Evolutionary conservation across 2,888 invertebrate genomes (phyloP), one percentile per base, ranked within the genome.

Genomic region (Catocala sponsa): DNA sequence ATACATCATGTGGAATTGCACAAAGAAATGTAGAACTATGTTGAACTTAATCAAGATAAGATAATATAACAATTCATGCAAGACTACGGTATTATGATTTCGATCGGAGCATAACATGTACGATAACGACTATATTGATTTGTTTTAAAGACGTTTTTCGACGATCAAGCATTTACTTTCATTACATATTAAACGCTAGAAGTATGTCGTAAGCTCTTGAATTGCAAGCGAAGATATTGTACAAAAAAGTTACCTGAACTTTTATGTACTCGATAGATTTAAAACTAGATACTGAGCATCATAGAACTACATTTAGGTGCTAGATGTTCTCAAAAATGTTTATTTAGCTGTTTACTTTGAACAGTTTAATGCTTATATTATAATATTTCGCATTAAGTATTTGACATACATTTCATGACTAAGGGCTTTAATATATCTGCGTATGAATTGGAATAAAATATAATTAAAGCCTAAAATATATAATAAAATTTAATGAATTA

Each of bases 221-320:
- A 41, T 65, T 69, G 63, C 51, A 15, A 67, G 69, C 62, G 56
- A 57, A 63, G 53, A 57, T 62, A 81, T 84, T 87, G 91, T 92
- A 92, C 90, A 92, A 91, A 90, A 88, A 90, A 87, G 88, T 89
- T 90, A 91, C 90, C 91, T 89, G 89, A 89, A 85, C 86, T 89
- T 87, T 87, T 85, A 72, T 86, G 84, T 88, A 79, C 85, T 79
- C 80, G 82, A 49, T 59, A 73, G 70, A 72, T 59, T 72, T 81
- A 74, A 66, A 68, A 61, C 53, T 84, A 82, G 83, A 78, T 76
- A 80, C 68, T 57, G 71, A 68, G 71, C 81, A 83, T 84, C 74
- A 59, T 82, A 80, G 63, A 70, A 65, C 56, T 72, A 71, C 77
- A 63, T 66, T 72, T 83, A 85, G 87, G 86, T 88, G 89, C 88